phyloP scores from a whole-genome alignment of 2,888 invertebrate species.

The Petrolisthes cinctipes region DNA sequence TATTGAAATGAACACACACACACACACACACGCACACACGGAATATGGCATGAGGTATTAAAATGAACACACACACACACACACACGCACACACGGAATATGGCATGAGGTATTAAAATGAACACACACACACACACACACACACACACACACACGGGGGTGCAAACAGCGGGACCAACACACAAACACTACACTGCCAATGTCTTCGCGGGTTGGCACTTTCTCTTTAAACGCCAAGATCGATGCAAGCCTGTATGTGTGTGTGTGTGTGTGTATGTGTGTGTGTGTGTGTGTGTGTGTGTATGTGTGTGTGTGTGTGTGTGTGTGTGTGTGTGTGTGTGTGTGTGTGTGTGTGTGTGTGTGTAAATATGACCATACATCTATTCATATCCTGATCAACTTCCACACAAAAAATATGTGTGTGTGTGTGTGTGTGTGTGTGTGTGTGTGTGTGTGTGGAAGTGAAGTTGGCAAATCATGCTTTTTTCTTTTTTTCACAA shows the following conservation, averaged over 20 bases:
- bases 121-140: neutral
- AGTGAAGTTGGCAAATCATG: neutral
- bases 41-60: neutral
- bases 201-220: constrained; percentile 11
- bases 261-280: constrained; percentile 30
- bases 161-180: constrained; percentile 19
- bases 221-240: constrained; percentile 41
- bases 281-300: constrained; percentile 32
- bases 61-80: neutral
- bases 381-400: too few relatives aligned
- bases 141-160: constrained; percentile 35
- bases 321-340: constrained; percentile 30
- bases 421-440: constrained; percentile 27
- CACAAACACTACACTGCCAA: constrained; percentile 22
- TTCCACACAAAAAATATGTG: too few relatives aligned
- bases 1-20: neutral
- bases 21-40: neutral
- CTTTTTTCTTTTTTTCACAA: neutral
- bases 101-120: neutral
- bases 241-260: constrained; percentile 31
- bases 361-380: too few relatives aligned
- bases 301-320: neutral
- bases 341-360: constrained; percentile 21
- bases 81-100: neutral
- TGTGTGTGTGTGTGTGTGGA: neutral